phyloP scores from a whole-genome alignment of 2,797 vertebrate genomes.

The Aulostomus chinensis region DNA sequence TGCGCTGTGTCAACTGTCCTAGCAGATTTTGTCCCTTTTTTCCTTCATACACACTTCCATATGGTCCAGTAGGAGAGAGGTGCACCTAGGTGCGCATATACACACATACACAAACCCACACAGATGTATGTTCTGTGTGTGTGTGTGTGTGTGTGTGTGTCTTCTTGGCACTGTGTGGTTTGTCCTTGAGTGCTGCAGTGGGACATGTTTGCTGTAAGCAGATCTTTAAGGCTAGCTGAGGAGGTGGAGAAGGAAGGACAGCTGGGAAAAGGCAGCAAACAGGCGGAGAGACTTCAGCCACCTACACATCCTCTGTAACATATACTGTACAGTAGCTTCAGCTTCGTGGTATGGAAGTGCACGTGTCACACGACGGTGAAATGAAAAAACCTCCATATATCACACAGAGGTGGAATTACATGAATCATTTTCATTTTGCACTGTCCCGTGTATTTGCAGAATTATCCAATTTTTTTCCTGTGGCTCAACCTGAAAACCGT shows the following conservation, averaged over 20 bases:
- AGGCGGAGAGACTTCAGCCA: slow-evolving; percentile 2
- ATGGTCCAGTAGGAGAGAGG: slow-evolving; percentile 37
- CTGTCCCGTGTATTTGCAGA: background rate
- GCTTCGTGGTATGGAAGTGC: background rate
- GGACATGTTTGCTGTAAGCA: slow-evolving; percentile 47
- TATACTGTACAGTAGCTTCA: slow-evolving; percentile 8
- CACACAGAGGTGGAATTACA: background rate
- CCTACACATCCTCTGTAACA: slow-evolving; percentile 10
- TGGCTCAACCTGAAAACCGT: slow-evolving; percentile 11
- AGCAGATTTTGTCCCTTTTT: slow-evolving; percentile 23
- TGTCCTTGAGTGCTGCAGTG: slow-evolving; percentile 63
- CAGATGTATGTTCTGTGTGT: background rate
- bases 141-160: slow-evolving; percentile 4
- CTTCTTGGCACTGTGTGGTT: slow-evolving; percentile 22
- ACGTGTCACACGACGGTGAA: no score
- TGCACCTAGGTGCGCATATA: slow-evolving; percentile 7
- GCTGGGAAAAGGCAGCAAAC: slow-evolving; percentile 10
- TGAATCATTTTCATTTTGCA: slow-evolving; percentile 12
- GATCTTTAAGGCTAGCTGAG: slow-evolving; percentile 29
- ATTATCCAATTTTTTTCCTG: slow-evolving; percentile 8
- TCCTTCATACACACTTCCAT: slow-evolving; percentile 37
- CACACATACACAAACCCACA: slow-evolving; percentile 3
- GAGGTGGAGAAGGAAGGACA: slow-evolving; percentile 1
- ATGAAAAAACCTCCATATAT: background rate
- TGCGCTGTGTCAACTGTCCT: slow-evolving; percentile 51